Evolutionary conservation across 35 echinoderm and acorn worm species (phyloP).

Genomic region (Hemicentrotus pulcherrimus): DNA sequence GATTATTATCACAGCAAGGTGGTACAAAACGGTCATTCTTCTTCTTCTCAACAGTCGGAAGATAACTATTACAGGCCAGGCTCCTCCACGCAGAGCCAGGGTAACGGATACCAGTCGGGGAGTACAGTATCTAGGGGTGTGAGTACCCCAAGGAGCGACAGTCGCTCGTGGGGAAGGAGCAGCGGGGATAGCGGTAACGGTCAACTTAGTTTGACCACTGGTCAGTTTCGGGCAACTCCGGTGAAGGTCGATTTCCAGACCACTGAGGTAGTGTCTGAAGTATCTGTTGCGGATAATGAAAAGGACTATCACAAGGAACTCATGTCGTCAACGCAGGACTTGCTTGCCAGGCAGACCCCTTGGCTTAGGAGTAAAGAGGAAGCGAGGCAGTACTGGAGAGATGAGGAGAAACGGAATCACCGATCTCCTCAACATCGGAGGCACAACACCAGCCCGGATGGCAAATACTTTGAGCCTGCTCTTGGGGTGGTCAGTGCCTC

Average conservation of each 20-base stretch:
- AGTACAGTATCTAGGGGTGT: conserved; percentile 16
- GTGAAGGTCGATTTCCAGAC: conserved; percentile 76
- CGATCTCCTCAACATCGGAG: conserved; percentile 63
- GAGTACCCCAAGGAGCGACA: conserved; percentile 40
- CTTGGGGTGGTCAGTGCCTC: conserved; percentile 59
- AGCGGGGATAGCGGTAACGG: conserved; percentile 46
- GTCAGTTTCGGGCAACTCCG: conserved; percentile 80
- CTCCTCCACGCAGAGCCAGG: conserved; percentile 31
- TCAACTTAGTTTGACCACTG: conserved; percentile 58
- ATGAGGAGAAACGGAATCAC: conserved; percentile 67
- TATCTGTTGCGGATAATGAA: conserved; percentile 34
- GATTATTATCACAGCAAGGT: conserved; percentile 72
- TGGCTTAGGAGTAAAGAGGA: conserved; percentile 61
- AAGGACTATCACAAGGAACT: conserved; percentile 54
- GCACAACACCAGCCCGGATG: conserved; percentile 91
- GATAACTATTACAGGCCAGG: conserved; percentile 36
- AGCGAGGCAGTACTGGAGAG: conserved; percentile 67
- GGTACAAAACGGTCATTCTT: conserved; percentile 55
- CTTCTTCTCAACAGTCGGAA: conserved; percentile 28
- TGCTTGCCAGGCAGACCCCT: conserved; percentile 31
- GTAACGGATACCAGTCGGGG: conserved; percentile 29
- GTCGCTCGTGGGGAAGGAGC: conserved; percentile 43
- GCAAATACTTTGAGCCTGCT: conserved; percentile 80
- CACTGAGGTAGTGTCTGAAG: conserved; percentile 44
- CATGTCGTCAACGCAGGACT: conserved; percentile 61